Base-by-base conservation (phyloP, 2,797 vertebrate species). In the Artibeus jamaicensis region DNA sequence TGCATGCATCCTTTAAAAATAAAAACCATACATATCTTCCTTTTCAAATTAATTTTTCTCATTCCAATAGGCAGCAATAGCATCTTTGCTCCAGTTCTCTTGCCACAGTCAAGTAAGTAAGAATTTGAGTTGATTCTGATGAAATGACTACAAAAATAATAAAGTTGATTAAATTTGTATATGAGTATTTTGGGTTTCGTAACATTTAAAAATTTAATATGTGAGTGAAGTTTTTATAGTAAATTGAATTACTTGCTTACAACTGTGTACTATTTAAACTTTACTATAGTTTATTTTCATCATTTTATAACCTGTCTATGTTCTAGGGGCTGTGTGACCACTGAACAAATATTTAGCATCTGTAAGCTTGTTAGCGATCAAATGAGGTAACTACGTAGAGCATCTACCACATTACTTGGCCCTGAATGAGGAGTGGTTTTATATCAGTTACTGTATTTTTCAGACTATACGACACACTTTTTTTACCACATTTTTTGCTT, bases 91-190 rank as follows among this genome's bases (percentile, higher is more conserved):
- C 97, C 99, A 0, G 99, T 99, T 94, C 98, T 99, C 74, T 98
- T 99, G 96, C 99, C 99, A 11, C 98, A 99, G 94, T 99, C 99
- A 55, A 99, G 99, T 99, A 98, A 99, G 99, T 99, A 87, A 86
- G 42, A 73, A 86, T 44, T 57, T 68, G 77, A 95, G 9, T 78
- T 81, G 32, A 78, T 79, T 83, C 67, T 83, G 86, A 76, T 89
- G 57, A 90, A 85, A 48, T 90, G 50, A 85, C 11, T 57, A 0
- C 92, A 39, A 85, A 88, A 48, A 53, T 89, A 84, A 73, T 71
- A 70, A 65, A 53, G 29, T 89, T 74, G n/a, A 57, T 89, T 90
- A 39, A 67, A 90, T 85, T 82, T 84, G 15, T 79, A 42, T 70
- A 86, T 94, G 57, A 48, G 16, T 88, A 67, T 78, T 94, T 88